These are phyloP conservation scores for Polietes domitor DNA, from an alignment of 2,888 invertebrate genomes.

Conservation along the genomic window DNA sequence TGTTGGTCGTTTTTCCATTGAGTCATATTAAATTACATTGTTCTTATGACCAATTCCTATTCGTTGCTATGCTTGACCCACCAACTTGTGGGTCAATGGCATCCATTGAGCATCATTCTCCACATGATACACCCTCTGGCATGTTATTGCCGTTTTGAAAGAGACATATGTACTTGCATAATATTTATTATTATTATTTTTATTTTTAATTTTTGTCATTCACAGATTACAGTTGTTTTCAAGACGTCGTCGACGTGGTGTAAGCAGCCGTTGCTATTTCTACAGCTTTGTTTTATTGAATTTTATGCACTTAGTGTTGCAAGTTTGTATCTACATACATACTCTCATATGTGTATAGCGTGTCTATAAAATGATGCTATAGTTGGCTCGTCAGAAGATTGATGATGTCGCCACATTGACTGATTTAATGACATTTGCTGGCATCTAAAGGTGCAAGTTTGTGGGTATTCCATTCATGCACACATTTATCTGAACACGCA, in stretches of 20 bases:
- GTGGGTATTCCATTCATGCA: background rate
- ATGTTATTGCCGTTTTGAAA: background rate
- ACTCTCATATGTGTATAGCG: background rate
- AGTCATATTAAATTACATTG: too few relatives aligned
- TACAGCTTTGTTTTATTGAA: slow-evolving; percentile 41
- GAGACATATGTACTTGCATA: slow-evolving; percentile 40
- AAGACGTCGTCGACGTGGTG: background rate
- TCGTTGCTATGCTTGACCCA: too few relatives aligned
- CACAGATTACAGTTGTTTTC: slow-evolving; percentile 30
- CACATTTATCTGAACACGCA: background rate
- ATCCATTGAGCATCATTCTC: background rate
- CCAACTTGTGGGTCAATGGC: background rate
- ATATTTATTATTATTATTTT: slow-evolving; percentile 38
- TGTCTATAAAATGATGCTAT: background rate
- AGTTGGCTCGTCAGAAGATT: slow-evolving; percentile 65
- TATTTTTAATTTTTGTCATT: slow-evolving; percentile 45
- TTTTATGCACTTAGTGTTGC: slow-evolving; percentile 55
- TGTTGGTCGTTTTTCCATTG: too few relatives aligned
- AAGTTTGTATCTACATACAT: background rate
- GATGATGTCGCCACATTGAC: slow-evolving; percentile 71
- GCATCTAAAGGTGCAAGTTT: slow-evolving; percentile 29
- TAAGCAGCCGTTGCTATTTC: slow-evolving; percentile 18
- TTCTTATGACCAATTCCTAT: too few relatives aligned
- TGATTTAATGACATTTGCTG: slow-evolving; percentile 71
- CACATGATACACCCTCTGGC: background rate